Conservation (phyloP, 1,140 invertebrate species). For the Planococcus citri region DNA sequence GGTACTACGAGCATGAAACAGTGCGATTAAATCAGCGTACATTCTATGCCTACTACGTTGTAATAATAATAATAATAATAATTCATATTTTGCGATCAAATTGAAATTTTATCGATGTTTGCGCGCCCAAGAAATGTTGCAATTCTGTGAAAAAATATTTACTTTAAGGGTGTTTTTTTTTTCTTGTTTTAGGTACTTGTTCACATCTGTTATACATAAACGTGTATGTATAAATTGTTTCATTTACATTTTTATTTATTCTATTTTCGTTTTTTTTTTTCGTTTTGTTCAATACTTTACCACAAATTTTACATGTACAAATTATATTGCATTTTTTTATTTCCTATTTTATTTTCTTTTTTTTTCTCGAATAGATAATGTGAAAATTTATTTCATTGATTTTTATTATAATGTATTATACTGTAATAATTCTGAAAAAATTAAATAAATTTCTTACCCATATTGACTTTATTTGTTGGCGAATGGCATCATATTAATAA, state of each 20-base stretch:
- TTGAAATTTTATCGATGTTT: neutral
- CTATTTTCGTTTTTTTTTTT: neutral
- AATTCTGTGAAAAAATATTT: neutral
- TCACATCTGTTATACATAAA: constrained; percentile 7
- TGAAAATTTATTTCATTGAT: constrained; percentile 13
- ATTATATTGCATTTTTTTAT: constrained; percentile 20
- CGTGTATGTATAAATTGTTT: neutral
- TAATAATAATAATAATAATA: too few relatives aligned
- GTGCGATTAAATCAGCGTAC: neutral
- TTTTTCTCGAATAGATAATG: constrained; percentile 7
- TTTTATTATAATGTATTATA: constrained; percentile 15
- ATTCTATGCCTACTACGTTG: neutral
- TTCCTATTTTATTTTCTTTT: neutral
- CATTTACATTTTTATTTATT: neutral
- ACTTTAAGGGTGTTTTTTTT: neutral
- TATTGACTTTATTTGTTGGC: neutral
- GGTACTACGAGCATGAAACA: too few relatives aligned
- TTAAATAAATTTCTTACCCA: constrained; percentile 16
- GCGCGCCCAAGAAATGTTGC: neutral
- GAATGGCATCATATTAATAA: too few relatives aligned
- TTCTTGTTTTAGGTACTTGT: constrained; percentile 3
- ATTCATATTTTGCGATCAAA: neutral
- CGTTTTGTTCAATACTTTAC: neutral
- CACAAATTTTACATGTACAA: constrained; percentile 15
- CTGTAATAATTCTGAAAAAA: constrained; percentile 14